Conservation (phyloP, 2,113 vertebrate genomes). For the Bubo bubo region DNA sequence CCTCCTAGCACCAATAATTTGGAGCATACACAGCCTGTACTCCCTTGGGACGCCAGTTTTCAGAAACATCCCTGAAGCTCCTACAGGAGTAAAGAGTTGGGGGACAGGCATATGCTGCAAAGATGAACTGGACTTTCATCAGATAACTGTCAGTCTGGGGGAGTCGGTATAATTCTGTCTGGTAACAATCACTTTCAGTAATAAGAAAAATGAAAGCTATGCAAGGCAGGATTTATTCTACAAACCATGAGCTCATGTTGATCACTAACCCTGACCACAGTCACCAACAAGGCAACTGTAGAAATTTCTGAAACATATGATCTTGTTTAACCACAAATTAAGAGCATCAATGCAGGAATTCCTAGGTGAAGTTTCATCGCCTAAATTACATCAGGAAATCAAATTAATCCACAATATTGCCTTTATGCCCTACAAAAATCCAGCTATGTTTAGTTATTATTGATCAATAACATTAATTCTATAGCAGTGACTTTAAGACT, state of each 20-base stretch:
- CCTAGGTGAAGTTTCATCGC: neutral
- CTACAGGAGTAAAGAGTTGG: neutral
- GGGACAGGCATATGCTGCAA: neutral
- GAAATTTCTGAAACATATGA: neutral
- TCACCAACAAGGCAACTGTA: neutral
- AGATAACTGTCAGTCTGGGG: neutral
- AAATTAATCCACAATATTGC: neutral
- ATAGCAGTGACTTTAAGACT: neutral
- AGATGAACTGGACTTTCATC: neutral
- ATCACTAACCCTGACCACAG: neutral
- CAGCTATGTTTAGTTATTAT: neutral
- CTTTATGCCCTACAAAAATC: neutral
- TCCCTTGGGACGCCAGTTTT: neutral
- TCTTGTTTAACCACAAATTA: neutral
- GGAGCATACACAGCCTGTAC: neutral
- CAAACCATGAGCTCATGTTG: neutral
- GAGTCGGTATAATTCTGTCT: neutral
- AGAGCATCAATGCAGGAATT: neutral
- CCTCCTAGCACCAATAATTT: neutral
- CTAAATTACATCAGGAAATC: neutral
- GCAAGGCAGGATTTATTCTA: neutral
- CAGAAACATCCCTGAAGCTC: neutral
- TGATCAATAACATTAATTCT: slow-evolving; percentile 1
- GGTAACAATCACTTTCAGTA: neutral
- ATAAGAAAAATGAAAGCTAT: neutral